Evolutionary conservation across 2,888 invertebrate genomes (phyloP).

Genomic region (Bombyx huttoni): DNA sequence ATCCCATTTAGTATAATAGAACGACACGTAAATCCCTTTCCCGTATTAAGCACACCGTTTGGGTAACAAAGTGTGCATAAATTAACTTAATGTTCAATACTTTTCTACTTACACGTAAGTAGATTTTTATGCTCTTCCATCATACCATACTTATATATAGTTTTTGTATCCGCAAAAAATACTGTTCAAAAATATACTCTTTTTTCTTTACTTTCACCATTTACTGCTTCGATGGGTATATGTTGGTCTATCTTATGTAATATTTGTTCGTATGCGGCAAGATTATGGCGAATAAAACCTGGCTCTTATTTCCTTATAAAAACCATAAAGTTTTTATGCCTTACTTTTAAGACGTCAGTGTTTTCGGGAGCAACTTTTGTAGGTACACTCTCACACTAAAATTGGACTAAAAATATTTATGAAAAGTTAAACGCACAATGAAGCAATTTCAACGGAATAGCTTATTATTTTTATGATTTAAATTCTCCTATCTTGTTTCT

Average conservation of each 20-base stretch:
- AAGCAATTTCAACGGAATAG: conserved; percentile 25
- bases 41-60: conserved; percentile 37
- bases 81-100: conserved; percentile 68
- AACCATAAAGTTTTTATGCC: conserved; percentile 30
- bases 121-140: conserved; percentile 51
- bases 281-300: conserved; percentile 23
- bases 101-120: conserved; percentile 64
- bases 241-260: conserved; percentile 2
- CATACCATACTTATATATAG: too few relatives aligned
- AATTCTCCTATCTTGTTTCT: conserved; percentile 27
- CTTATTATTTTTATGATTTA: conserved; percentile 36
- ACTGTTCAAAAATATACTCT: too few relatives aligned
- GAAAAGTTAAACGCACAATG: conserved; percentile 15
- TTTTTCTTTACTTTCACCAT: not conserved
- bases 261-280: conserved; percentile 13
- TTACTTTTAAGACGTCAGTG: conserved; percentile 19
- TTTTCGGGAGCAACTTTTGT: conserved; percentile 13
- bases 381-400: conserved; percentile 10
- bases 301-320: conserved; percentile 28
- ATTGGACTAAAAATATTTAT: conserved; percentile 16
- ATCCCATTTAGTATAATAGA: conserved; percentile 37
- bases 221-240: conserved; percentile 6
- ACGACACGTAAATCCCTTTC: conserved; percentile 47
- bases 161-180: not conserved
- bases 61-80: conserved; percentile 64